A percentile compares a stretch with the other conserved stretches of the same genome.
phyloP scores from a whole-genome alignment of 2,888 invertebrate species.

The Agrenia bidenticulata region DNA sequence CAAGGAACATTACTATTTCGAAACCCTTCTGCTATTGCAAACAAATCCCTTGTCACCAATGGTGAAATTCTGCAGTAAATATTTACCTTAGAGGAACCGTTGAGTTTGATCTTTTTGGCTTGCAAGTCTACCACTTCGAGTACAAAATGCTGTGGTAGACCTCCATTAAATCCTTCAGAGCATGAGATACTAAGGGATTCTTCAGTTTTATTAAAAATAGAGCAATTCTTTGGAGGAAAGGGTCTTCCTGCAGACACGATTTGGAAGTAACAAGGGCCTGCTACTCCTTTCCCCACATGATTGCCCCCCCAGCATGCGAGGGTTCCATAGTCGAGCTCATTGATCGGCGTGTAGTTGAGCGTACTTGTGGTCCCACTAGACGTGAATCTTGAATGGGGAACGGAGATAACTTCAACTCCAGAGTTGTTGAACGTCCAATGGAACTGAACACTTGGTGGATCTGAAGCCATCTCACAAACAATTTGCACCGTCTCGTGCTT shows the following conservation, averaged over 20 bases:
- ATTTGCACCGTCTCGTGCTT: conserved; percentile 84
- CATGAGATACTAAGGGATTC: conserved; percentile 83
- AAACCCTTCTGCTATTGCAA: no score
- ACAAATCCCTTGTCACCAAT: conserved; percentile 11
- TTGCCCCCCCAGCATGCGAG: conserved; percentile 84
- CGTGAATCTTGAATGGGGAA: conserved; percentile 58
- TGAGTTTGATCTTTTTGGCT: conserved; percentile 65
- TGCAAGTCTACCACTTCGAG: conserved; percentile 76
- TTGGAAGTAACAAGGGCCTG: conserved; percentile 35
- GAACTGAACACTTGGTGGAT: conserved; percentile 70
- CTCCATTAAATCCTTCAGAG: conserved; percentile 72
- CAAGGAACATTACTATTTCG: no score
- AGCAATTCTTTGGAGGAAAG: conserved; percentile 82
- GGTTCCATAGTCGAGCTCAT: conserved; percentile 79
- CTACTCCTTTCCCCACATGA: conserved; percentile 67
- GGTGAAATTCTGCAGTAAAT: conserved; percentile 3
- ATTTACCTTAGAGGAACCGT: conserved; percentile 60
- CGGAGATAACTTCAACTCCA: conserved; percentile 69
- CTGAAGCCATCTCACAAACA: conserved; percentile 83
- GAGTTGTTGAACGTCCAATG: conserved; percentile 93
- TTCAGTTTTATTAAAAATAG: conserved; percentile 82
- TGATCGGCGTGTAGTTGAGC: conserved; percentile 80
- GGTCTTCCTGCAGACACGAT: conserved; percentile 72
- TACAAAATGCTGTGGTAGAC: conserved; percentile 81
- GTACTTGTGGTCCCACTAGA: conserved; percentile 69